Evolutionary conservation across 2,888 invertebrate species (phyloP), one percentile per base, ranked within the genome.

Genomic region (Oasisia sp.): DNA sequence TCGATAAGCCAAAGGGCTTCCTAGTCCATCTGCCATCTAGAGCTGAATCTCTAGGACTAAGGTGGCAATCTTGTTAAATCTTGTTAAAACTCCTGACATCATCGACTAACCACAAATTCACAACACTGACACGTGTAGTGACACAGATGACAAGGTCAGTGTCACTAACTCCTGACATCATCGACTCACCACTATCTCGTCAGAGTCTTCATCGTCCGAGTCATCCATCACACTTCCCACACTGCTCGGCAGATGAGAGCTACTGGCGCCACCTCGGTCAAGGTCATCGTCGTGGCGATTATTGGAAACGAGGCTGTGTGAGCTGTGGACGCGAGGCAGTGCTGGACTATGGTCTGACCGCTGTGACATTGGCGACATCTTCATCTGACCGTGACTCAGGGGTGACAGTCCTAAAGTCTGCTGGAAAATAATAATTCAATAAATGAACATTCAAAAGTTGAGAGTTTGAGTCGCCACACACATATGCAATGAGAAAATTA

Each of bases 121-220:
- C 19, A 5, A 58, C 58, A 58, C 58, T 12, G 58, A 58, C 27
- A 11, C 12, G 27, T 19, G 58, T 58, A 58, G 58, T 14, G 74
- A 19, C 74, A 74, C 74, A 27, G 74, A 74, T n/a, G n/a, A 5
- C 74, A 74, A 74, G 19, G 27, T 7, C 0, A 0, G 7, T 74
- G 74, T 74, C 38, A 38, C 38, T 38, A 38, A 38, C 38, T 38
- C 4, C 38, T 38, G 38, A 38, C 56, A 56, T 19, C 11, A 11
- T 19, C n/a, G 27, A 38, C 92, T 89, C 90, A 92, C 92, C 92
- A 89, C n/a, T n/a, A 92, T 90, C 58, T 92, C 92, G 19, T 92
- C 92, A 8, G 91, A 91, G 58, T 32, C 58, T 32, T 91, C 91
- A 11, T 91, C 58, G 12, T 91, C 91, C 32, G 89, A 74, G 32